phyloP scores from a whole-genome alignment of 2,797 vertebrate species.

The Masticophis lateralis region DNA sequence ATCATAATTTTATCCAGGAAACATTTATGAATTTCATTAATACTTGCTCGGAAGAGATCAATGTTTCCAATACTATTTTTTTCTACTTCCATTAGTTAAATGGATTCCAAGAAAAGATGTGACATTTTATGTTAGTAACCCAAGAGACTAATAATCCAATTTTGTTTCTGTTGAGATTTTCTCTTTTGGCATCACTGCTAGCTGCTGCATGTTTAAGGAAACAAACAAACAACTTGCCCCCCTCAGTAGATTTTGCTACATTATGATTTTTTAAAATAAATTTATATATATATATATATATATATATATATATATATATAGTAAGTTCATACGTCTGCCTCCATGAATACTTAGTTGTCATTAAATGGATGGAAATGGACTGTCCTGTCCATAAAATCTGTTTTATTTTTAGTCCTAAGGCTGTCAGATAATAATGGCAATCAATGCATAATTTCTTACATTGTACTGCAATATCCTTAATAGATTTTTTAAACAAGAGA shows the following conservation, averaged over 20 bases:
- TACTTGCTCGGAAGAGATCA: neutral
- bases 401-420: neutral
- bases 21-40: neutral
- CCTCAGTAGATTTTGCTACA: neutral
- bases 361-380: neutral
- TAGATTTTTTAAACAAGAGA: conserved; percentile 3
- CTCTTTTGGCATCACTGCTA: neutral
- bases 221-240: neutral
- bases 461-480: neutral
- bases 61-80: neutral
- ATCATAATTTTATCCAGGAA: neutral
- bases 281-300: neutral
- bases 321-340: neutral
- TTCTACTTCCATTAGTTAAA: neutral
- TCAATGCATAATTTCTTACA: neutral
- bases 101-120: neutral
- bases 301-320: neutral
- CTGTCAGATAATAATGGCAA: neutral
- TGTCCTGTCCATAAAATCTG: neutral
- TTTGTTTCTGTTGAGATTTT: conserved; percentile 1
- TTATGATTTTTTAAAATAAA: neutral
- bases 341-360: neutral
- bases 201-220: neutral
- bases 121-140: neutral
- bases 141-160: neutral